These are phyloP conservation scores for Carterocephalus palaemon DNA, from an alignment of 2,888 invertebrate genomes.

Conservation along the genomic window DNA sequence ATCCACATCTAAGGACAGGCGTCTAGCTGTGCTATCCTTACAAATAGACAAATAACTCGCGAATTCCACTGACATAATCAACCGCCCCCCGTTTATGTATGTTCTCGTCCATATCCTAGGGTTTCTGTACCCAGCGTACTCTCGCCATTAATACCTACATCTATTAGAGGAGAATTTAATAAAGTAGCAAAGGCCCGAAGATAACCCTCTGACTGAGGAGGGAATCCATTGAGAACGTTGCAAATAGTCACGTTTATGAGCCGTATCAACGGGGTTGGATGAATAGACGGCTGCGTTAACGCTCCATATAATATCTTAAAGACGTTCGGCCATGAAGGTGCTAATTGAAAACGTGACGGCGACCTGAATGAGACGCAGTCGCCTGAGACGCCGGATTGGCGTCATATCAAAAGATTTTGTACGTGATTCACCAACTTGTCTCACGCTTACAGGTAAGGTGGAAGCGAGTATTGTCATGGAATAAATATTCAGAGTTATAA, in stretches of 20 bases:
- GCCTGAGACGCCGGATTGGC: constrained; percentile 21
- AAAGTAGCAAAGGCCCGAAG: constrained; percentile 12
- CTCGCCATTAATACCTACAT: constrained; percentile 13
- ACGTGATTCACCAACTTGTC: constrained; percentile 10
- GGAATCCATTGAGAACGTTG: constrained; percentile 28
- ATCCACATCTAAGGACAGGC: too few species aligned
- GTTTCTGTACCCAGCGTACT: constrained; percentile 5
- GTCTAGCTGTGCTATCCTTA: too few species aligned
- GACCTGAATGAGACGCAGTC: constrained; percentile 32
- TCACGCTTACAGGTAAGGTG: too few species aligned
- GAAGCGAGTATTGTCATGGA: too few species aligned
- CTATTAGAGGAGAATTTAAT: constrained; percentile 22
- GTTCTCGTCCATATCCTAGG: constrained; percentile 1
- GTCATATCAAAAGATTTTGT: constrained; percentile 24
- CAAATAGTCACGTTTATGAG: constrained; percentile 40
- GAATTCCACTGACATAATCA: background rate
- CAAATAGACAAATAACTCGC: too few species aligned
- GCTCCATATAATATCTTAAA: constrained; percentile 47
- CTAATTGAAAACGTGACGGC: constrained; percentile 74
- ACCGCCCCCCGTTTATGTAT: background rate
- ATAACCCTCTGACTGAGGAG: constrained; percentile 13
- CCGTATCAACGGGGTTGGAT: constrained; percentile 34
- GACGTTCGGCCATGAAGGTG: constrained; percentile 49
- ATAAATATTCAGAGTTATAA: too few species aligned
- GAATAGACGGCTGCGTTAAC: constrained; percentile 32